phyloP scores from a whole-genome alignment of 2,113 vertebrate species.

The Reinhardtius hippoglossoides region DNA sequence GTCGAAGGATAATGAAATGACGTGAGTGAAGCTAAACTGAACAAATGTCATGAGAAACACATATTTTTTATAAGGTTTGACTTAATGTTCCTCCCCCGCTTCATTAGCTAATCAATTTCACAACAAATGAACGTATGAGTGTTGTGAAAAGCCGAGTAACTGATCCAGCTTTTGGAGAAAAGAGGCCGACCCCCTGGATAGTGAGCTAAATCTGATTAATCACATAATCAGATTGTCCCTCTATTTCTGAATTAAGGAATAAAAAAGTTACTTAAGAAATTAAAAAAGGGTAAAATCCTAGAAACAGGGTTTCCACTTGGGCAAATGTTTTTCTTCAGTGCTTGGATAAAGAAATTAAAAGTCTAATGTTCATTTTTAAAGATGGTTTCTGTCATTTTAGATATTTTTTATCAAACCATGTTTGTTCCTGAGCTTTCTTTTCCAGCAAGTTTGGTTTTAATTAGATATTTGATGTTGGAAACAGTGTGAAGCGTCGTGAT shows the following conservation, averaged over 20 bases:
- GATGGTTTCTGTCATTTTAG: no score
- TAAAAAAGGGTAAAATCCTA: background rate
- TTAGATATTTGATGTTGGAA: no score
- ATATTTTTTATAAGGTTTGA: background rate
- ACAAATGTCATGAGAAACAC: background rate
- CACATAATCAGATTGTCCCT: slow-evolving; percentile 56
- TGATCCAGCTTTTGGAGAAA: slow-evolving; percentile 33
- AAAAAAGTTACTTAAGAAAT: slow-evolving; percentile 43
- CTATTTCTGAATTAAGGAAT: slow-evolving; percentile 25
- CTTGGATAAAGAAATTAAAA: no score
- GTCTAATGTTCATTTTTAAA: no score
- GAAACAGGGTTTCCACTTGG: background rate
- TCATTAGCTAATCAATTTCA: slow-evolving; percentile 7
- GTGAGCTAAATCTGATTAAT: slow-evolving; percentile 50
- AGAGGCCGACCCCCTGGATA: slow-evolving; percentile 30
- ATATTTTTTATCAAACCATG: no score
- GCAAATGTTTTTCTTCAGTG: background rate
- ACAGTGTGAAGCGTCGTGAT: no score
- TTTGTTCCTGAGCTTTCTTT: no score
- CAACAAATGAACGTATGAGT: slow-evolving; percentile 7
- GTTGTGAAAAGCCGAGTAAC: background rate
- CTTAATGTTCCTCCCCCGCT: background rate
- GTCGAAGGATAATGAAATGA: background rate
- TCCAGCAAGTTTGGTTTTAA: no score
- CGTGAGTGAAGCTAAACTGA: background rate